A percentile compares a stretch with the other conserved stretches of the same genome.
Evolutionary conservation across 2,113 vertebrate genomes (phyloP).

Genomic region (Irena cyanogastra): DNA sequence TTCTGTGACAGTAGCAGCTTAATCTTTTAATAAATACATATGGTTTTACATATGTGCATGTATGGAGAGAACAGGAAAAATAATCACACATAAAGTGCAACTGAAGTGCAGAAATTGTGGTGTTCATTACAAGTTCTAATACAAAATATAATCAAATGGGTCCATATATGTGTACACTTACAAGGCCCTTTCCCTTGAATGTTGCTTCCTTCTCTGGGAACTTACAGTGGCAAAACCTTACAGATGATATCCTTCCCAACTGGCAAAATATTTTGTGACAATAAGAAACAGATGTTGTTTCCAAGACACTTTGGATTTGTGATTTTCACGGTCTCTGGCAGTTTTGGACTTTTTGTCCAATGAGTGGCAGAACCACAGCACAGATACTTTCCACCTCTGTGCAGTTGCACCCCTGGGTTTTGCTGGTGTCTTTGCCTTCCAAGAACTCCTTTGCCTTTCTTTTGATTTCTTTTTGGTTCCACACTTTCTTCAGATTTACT

Average conservation of each 20-base stretch:
- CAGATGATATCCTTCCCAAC: not conserved
- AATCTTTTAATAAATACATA: not conserved
- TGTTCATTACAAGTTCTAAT: not conserved
- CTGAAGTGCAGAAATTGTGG: not conserved
- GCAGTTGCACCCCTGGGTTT: not conserved
- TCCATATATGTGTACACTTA: rapidly evolving
- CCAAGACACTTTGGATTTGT: not conserved
- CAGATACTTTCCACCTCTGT: not conserved
- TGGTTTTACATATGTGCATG: not conserved
- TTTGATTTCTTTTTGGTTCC: not conserved
- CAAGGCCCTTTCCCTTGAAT: not conserved
- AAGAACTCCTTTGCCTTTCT: not conserved
- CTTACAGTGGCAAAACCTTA: not conserved
- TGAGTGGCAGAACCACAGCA: not conserved
- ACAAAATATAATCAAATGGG: not conserved
- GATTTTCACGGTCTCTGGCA: not conserved
- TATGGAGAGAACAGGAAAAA: not conserved
- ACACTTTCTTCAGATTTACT: not conserved
- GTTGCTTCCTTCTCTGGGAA: not conserved
- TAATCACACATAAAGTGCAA: not conserved
- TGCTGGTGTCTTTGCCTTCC: not conserved
- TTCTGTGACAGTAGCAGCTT: not conserved
- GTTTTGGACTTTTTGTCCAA: not conserved
- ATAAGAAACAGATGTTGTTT: not conserved
- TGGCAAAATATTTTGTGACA: not conserved